These are phyloP conservation scores for Drosophila nr. perissopoda DNA, from an alignment of 2,888 invertebrate species.

Conservation along the genomic window DNA sequence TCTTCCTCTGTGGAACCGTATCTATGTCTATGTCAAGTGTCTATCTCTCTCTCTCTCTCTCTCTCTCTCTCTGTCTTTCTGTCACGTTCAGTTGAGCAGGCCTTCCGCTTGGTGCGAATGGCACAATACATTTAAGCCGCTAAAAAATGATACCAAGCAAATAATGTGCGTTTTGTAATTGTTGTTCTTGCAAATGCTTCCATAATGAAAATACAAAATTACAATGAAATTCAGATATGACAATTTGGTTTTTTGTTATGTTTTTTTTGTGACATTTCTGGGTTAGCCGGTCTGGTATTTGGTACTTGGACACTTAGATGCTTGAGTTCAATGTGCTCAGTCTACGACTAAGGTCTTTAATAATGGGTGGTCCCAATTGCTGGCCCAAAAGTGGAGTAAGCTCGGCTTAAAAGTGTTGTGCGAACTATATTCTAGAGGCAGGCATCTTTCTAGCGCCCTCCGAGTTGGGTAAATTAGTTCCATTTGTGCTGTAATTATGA, in stretches of 20 bases:
- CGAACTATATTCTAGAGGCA: not conserved
- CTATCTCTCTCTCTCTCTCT: constrained; percentile 7
- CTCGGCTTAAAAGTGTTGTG: constrained; percentile 12
- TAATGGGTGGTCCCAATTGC: constrained; percentile 49
- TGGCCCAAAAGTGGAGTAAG: constrained; percentile 29
- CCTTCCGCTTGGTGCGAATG: constrained; percentile 42
- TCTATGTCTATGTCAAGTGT: constrained; percentile 60
- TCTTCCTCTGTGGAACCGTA: constrained; percentile 17
- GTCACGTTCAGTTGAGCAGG: constrained; percentile 65
- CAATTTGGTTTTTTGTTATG: constrained; percentile 28
- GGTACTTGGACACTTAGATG: constrained; percentile 10
- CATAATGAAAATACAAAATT: constrained; percentile 76
- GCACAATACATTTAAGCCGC: constrained; percentile 65
- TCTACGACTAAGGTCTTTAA: constrained; percentile 19
- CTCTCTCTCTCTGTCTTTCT: constrained; percentile 18
- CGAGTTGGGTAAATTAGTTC: constrained; percentile 36
- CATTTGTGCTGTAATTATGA: constrained; percentile 38
- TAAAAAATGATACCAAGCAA: constrained; percentile 71
- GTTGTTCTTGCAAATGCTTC: constrained; percentile 18
- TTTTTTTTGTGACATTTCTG: constrained; percentile 36
- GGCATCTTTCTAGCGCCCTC: not conserved
- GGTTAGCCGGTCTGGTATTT: constrained; percentile 66
- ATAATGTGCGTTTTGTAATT: constrained; percentile 67
- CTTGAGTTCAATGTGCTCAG: constrained; percentile 63
- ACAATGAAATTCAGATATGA: constrained; percentile 41